phyloP scores from a whole-genome alignment of 2,113 vertebrate genomes.

The Campylomormyrus tamandua region DNA sequence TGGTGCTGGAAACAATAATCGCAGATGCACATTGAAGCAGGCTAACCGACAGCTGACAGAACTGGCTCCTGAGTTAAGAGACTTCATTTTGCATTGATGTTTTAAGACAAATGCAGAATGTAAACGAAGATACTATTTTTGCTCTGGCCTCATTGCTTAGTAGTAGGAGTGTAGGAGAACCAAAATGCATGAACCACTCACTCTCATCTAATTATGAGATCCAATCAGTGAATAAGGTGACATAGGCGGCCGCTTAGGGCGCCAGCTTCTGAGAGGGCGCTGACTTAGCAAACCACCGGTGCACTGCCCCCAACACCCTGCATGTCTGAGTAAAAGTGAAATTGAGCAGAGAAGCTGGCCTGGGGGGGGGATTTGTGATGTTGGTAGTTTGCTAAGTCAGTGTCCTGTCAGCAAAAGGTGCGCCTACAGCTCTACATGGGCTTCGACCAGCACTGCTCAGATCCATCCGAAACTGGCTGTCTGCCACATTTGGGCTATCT shows the following conservation, averaged over 20 bases:
- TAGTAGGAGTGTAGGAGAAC: neutral
- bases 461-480: neutral
- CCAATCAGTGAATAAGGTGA: neutral
- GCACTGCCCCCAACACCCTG: neutral
- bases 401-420: neutral
- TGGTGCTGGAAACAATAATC: neutral
- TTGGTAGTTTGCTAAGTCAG: neutral
- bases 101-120: neutral
- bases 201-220: neutral
- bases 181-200: neutral
- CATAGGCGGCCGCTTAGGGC: neutral
- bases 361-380: neutral
- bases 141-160: neutral
- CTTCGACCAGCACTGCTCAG: neutral
- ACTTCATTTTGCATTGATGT: neutral
- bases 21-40: neutral
- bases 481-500: neutral
- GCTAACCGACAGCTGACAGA: neutral
- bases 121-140: neutral
- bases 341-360: neutral
- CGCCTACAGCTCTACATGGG: neutral
- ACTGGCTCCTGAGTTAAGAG: neutral
- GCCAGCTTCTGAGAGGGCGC: neutral
- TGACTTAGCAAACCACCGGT: neutral
- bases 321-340: neutral